Base-by-base conservation (phyloP, 2,797 vertebrate species). In the Squalus acanthias region DNA sequence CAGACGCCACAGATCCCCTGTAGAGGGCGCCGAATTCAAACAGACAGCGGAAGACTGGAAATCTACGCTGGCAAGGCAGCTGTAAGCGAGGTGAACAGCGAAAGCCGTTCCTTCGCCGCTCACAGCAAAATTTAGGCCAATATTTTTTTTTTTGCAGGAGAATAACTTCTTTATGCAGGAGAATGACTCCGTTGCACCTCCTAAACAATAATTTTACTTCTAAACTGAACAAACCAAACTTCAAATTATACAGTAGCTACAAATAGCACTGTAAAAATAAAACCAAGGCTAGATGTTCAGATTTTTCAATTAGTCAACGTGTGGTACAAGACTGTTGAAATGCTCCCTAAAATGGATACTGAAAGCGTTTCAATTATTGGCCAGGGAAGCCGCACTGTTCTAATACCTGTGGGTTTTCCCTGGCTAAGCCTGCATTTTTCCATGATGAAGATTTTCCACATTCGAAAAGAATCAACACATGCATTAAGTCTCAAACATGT, bases 401-500 rank as follows among this genome's bases (percentile, higher is more conserved):
- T 95, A 74, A 74, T 95, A 72, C 50, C 94, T 95, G 94, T 57
- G 94, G 70, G 94, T 33, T 74, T 95, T 95, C 70, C 53, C 70
- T 95, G 94, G 94, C 94, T 74, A 95, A 95, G 50, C 46, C 94
- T 74, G 69, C 94, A 95, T 76, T 95, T 95, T 95, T 74, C 94
- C 94, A 95, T 95, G 69, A 95, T 33, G 94, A 72, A 74, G 2
- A 53, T 95, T 95, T 95, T 95, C 94, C 94, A 95, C 67, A 76
- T 95, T 57, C 70, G 60, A 72, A 95, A 95, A 74, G 50, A 95
- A 95, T 95, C 94, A 95, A 74, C 70, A 95, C 53, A 72, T 60
- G 70, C 69, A 50, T 9, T 95, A 53, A 53, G 50, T 74, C 94
- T 57, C 46, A 95, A 95, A 95, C 70, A 74, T 95, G 94, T 50